Evolutionary conservation across 64 coral and sea anemone genomes (phyloP).

Genomic region (Dendronephthya gigantea): DNA sequence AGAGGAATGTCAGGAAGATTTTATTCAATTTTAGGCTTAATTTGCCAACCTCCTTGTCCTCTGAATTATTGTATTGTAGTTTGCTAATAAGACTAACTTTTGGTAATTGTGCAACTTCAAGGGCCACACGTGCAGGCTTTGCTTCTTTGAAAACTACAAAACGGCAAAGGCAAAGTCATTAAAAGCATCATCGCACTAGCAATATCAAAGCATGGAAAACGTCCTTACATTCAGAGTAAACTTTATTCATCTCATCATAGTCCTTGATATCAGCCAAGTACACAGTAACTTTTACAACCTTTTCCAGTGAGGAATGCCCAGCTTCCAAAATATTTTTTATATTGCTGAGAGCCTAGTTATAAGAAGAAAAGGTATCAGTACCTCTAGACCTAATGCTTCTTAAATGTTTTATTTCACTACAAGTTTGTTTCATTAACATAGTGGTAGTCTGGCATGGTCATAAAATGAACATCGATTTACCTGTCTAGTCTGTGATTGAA

Average conservation of each 20-base stretch:
- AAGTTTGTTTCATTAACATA: too few relatives aligned
- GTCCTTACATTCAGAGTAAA: conserved; percentile 78
- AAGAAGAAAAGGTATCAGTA: neutral
- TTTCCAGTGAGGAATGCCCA: conserved; percentile 73
- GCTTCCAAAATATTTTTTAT: conserved; percentile 86
- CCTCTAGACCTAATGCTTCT: too few relatives aligned
- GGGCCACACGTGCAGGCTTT: conserved; percentile 63
- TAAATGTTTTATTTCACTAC: too few relatives aligned
- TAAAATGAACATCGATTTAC: too few relatives aligned
- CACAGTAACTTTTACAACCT: conserved; percentile 87
- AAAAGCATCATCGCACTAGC: too few relatives aligned
- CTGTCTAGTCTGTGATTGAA: conserved; percentile 63
- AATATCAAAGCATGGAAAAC: too few relatives aligned
- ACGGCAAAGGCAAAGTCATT: neutral
- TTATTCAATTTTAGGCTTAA: too few relatives aligned
- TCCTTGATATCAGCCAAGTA: conserved; percentile 86
- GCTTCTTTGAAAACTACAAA: conserved; percentile 52
- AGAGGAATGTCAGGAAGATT: too few relatives aligned
- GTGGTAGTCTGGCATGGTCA: too few relatives aligned
- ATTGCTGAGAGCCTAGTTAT: conserved; percentile 49
- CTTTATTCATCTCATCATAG: conserved; percentile 78
- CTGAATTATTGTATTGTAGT: too few relatives aligned
- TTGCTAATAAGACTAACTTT: conserved; percentile 32
- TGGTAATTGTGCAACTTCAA: conserved; percentile 53
- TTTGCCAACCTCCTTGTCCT: too few relatives aligned